phyloP scores from a whole-genome alignment of 1,140 invertebrate genomes.

The Leptinotarsa texana region DNA sequence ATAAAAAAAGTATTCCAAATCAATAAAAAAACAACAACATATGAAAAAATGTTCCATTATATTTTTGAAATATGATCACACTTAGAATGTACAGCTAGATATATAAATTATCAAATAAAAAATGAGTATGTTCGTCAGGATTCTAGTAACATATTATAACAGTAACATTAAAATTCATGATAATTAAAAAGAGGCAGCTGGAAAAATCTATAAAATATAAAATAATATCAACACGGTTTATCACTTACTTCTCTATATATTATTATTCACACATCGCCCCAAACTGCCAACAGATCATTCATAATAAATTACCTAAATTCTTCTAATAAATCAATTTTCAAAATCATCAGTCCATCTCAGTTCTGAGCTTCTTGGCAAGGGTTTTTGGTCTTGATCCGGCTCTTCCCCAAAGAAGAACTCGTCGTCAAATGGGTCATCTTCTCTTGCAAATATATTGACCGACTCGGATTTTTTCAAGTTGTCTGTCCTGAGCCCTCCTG shows the following conservation, averaged over 20 bases:
- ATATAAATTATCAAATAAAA: constrained; percentile 28
- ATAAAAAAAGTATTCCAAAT: too few relatives aligned
- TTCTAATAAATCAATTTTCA: constrained; percentile 29
- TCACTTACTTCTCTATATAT: constrained; percentile 18
- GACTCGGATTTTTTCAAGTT: constrained; percentile 78
- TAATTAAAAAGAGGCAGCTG: constrained; percentile 19
- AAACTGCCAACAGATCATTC: constrained; percentile 19
- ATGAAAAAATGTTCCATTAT: constrained; percentile 23
- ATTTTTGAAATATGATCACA: constrained; percentile 27
- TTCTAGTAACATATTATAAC: constrained; percentile 27
- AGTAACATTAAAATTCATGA: constrained; percentile 26
- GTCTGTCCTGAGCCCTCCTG: constrained; percentile 37
- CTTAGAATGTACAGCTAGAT: constrained; percentile 3
- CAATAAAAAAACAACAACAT: neutral
- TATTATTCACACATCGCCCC: constrained; percentile 17
- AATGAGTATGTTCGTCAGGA: constrained; percentile 23
- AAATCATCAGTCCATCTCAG: constrained; percentile 51
- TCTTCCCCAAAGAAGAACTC: constrained; percentile 71
- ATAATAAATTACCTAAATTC: constrained; percentile 20
- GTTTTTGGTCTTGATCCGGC: constrained; percentile 5
- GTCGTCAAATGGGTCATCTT: constrained; percentile 83
- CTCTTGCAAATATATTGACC: constrained; percentile 81
- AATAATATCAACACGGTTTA: constrained; percentile 31
- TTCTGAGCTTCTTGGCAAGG: constrained; percentile 40
- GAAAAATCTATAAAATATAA: constrained; percentile 28